A percentile compares a stretch with the other conserved stretches of the same genome.
Evolutionary conservation across 2,888 invertebrate genomes (phyloP).

Genomic region (Frankliniella fusca): DNA sequence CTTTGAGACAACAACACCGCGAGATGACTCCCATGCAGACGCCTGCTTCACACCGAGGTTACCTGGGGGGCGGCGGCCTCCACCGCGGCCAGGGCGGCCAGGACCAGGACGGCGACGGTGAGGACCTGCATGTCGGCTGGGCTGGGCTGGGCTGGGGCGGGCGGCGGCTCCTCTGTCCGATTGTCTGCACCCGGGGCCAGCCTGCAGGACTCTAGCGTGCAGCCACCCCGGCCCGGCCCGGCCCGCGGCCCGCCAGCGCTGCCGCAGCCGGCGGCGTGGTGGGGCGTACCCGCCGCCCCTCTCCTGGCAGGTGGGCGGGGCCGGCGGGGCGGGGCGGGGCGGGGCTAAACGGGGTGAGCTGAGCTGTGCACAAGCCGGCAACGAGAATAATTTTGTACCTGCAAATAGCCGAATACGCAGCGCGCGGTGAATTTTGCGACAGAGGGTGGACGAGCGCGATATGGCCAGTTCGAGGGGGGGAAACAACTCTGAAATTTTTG

Average conservation of each 20-base stretch:
- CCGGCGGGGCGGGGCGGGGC: too few species aligned
- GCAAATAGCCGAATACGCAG: too few species aligned
- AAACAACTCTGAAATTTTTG: too few species aligned
- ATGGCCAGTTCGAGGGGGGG: too few species aligned
- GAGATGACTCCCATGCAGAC: too few species aligned
- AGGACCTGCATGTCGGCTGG: neutral
- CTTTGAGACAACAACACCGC: too few species aligned
- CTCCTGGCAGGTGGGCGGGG: neutral
- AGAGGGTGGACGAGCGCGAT: too few species aligned
- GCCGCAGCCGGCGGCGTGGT: too few species aligned
- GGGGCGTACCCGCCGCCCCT: too few species aligned
- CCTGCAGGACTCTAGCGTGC: neutral
- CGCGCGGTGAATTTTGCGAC: too few species aligned
- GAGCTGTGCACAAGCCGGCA: neutral
- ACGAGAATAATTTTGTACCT: too few species aligned
- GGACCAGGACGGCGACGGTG: neutral
- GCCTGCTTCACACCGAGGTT: too few species aligned
- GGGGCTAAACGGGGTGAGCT: neutral
- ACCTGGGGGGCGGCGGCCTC: neutral
- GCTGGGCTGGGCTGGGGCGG: neutral
- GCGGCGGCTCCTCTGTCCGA: neutral
- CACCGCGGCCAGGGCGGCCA: neutral
- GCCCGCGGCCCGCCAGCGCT: neutral
- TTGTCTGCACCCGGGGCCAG: neutral
- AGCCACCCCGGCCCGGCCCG: neutral